Evolutionary conservation across 2,113 vertebrate genomes (phyloP), one percentile per base, ranked within the genome.

Genomic region (Tretioscincus oriximinensis): DNA sequence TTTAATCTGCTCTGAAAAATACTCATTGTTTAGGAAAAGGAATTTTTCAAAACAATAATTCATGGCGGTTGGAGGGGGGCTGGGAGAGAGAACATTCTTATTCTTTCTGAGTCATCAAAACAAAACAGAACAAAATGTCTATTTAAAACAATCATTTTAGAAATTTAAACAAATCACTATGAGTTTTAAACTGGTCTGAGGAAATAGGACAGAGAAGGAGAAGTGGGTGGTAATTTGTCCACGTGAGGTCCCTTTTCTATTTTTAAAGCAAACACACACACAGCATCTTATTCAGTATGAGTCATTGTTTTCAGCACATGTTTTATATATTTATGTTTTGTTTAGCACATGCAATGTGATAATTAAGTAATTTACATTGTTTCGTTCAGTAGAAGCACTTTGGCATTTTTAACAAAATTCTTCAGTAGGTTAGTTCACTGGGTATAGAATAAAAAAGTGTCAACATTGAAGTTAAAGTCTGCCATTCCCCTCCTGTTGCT

Each of bases 361-460:
- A 92, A 91, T 93, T 93, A 89, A 71, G 31, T 89, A 89, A 93
- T 92, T 91, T 92, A 83, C 90, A 81, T 81, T 85, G 83, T 88
- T 77, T 89, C 79, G 84, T 86, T 87, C 78, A 82, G 90, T 90
- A 85, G 88, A 91, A 79, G 75, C 82, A 88, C 90, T 85, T 35
- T 87, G 16, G 18, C 91, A 85, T 88, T 87, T 86, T 87, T 90
- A 66, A 82, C 81, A 9, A 77, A 54, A 86, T 87, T 91, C 51
- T 58, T 65, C 76, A 85, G 73, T 65, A 45, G 65, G 84, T 60
- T n/a, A 82, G 64, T 63, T 82, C 31, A 20, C 69, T 75, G 69
- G 60, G 11, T 64, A 75, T 9, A 54, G 86, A 88, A 75, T 64
- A 84, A 80, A 82, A 41, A 89, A 67, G 4, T 7, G 20, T 4